Evolutionary conservation across 2,113 vertebrate genomes (phyloP), one percentile per base, ranked within the genome.

Genomic region (Motacilla tschutschensis): DNA sequence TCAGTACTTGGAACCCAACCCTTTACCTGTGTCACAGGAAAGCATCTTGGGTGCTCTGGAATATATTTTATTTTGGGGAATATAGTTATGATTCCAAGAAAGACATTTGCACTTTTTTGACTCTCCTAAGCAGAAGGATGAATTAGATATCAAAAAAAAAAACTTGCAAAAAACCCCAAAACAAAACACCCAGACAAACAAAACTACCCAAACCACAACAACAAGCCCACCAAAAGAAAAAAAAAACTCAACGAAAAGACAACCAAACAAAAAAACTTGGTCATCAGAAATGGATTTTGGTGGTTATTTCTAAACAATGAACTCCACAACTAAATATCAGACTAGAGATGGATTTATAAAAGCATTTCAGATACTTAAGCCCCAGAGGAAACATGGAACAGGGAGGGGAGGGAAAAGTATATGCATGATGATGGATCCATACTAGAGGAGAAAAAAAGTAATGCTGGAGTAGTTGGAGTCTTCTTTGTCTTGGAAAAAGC

Each of bases 1-100:
- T 3, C 5, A 11, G 21, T 47, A 40, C 16, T 57, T 6, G 2
- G 2, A 36, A 58, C 24, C n/a, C 1, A 3, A 11, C 5, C 1
- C 13, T 54, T 78, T 44, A 6, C 3, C 2, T 2, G 5, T 47
- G 38, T 24, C 47, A 41, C 33, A 78, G 35, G 18, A 83, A 74
- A 85, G 4, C 12, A 25, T 36, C 43, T 65, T 47, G 28, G 22
- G 33, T 79, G 40, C 22, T 58, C 24, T 83, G 14, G 17, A 65
- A 62, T 46, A 21, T 35, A 12, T n/a, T 76, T 74, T 25, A 9
- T 33, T 85, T 77, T 4, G 22, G 14, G 25, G 14, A 79, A 35
- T 73, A 15, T 36, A 57, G 41, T 46, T 59, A 25, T 69, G 77
- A 69, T 3, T 11, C 22, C 15, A 31, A 47, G 46, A 63, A 43